A percentile compares a stretch with the other conserved stretches of the same genome.
Evolutionary conservation across 2,888 invertebrate species (phyloP).

Genomic region (Adelphocoris suturalis): DNA sequence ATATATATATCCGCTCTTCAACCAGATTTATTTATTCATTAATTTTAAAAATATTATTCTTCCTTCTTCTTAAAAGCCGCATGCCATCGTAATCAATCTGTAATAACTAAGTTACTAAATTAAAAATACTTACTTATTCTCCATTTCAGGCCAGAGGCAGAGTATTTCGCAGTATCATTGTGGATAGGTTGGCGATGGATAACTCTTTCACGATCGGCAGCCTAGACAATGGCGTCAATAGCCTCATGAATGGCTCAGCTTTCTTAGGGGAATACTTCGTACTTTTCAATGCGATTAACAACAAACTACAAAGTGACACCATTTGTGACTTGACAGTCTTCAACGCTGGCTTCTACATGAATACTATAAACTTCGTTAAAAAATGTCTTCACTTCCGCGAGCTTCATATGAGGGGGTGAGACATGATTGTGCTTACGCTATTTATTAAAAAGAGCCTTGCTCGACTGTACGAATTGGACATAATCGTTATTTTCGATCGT

Average conservation of each 20-base stretch:
- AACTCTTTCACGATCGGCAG: neutral
- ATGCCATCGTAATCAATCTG: too few species aligned
- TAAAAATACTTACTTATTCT: too few species aligned
- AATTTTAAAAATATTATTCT: too few species aligned
- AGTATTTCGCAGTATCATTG: neutral
- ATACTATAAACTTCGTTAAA: neutral
- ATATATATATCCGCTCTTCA: too few species aligned
- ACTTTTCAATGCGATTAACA: slow-evolving; percentile 25
- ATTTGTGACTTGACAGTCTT: slow-evolving; percentile 50
- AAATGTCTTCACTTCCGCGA: slow-evolving; percentile 43
- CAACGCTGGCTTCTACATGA: slow-evolving; percentile 9
- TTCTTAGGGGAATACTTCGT: slow-evolving; percentile 55
- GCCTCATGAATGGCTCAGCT: slow-evolving; percentile 26
- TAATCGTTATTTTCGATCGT: too few species aligned
- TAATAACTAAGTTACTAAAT: too few species aligned
- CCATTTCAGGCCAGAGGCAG: neutral
- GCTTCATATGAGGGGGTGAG: slow-evolving; percentile 53
- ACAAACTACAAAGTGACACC: neutral
- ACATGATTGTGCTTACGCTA: neutral
- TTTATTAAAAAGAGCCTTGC: too few species aligned
- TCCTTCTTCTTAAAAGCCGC: too few species aligned
- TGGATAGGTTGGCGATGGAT: neutral
- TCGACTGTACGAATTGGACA: too few species aligned
- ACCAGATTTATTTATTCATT: too few species aligned
- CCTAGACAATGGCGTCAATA: neutral